Base-by-base conservation (phyloP, 2,888 invertebrate species). In the Andrena praecox region DNA sequence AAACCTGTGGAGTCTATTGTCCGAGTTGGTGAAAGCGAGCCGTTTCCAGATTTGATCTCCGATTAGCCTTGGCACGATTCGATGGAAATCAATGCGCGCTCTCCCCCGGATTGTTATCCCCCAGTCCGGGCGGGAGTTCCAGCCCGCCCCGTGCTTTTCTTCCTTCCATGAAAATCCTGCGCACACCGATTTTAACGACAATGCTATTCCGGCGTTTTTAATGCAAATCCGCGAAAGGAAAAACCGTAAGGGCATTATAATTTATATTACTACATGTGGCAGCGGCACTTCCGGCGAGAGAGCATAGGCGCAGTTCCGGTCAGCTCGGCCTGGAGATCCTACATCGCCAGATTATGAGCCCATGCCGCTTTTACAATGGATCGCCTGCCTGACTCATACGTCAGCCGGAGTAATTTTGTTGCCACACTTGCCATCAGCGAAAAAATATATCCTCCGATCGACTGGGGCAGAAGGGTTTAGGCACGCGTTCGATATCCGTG, bases 291-390 rank as follows among this genome's bases (percentile, higher is more conserved):
- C 93, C 93, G 93, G 91, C 91, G 91, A 90, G 91, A 89, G 91
- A 91, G 93, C 93, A 93, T 92, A 93, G 93, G 93, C 93, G 93
- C 92, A 93, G 93, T 93, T 93, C 93, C 93, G 93, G 93, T 93
- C 93, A 93, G 91, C 91, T 89, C 92, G 92, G 90, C 89, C 90
- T 88, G 92, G 91, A 90, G 93, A 93, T 93, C 91, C 92, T 92
- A 91, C 93, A 92, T 92, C 92, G 92, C 91, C 91, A 93, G 93
- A 93, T 93, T 93, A 93, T 93, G 93, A 93, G 89, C 91, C 91
- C 91, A 89, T 89, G 88, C 90, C 88, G 87, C 88, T 88, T 87
- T 90, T 90, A 92, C 91, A 93, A 92, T 92, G 91, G 92, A 91
- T 92, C 90, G 92, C 91, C 90, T 90, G 89, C 87, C 90, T 89